Conservation (phyloP, 2,888 invertebrate species). For the Metopia argyrocephala region DNA sequence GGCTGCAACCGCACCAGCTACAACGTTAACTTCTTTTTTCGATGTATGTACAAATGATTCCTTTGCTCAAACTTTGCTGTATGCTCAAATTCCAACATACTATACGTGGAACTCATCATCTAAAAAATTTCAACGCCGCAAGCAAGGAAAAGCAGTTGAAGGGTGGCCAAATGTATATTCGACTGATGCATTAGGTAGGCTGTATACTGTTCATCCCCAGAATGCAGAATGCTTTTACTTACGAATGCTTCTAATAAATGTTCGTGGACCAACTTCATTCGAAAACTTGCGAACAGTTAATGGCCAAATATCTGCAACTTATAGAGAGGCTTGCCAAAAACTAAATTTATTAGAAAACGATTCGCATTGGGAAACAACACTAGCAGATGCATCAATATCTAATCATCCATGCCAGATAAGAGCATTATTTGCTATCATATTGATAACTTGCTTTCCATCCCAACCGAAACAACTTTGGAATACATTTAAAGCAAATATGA, state of each 20-base stretch:
- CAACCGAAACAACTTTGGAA: too few relatives aligned
- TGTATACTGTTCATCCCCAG: slow-evolving; percentile 20
- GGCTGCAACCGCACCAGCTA: neutral
- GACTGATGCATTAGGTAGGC: neutral
- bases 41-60: neutral
- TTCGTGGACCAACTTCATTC: slow-evolving; percentile 37
- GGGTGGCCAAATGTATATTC: slow-evolving; percentile 13
- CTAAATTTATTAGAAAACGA: slow-evolving; percentile 40
- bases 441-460: slow-evolving; percentile 12
- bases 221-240: slow-evolving; percentile 34
- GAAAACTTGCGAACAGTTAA: slow-evolving; percentile 25
- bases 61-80: neutral
- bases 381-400: slow-evolving; percentile 7
- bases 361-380: slow-evolving; percentile 38
- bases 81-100: neutral
- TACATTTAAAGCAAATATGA: too few relatives aligned
- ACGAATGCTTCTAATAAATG: slow-evolving; percentile 31
- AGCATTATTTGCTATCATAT: slow-evolving; percentile 31
- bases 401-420: slow-evolving; percentile 27
- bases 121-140: neutral
- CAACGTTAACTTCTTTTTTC: neutral
- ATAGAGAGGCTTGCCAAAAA: slow-evolving; percentile 37
- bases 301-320: slow-evolving; percentile 25
- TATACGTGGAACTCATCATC: neutral
- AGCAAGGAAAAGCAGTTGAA: slow-evolving; percentile 6